Conservation (phyloP, 1,140 invertebrate genomes). For the Meloidogyne floridensis region DNA sequence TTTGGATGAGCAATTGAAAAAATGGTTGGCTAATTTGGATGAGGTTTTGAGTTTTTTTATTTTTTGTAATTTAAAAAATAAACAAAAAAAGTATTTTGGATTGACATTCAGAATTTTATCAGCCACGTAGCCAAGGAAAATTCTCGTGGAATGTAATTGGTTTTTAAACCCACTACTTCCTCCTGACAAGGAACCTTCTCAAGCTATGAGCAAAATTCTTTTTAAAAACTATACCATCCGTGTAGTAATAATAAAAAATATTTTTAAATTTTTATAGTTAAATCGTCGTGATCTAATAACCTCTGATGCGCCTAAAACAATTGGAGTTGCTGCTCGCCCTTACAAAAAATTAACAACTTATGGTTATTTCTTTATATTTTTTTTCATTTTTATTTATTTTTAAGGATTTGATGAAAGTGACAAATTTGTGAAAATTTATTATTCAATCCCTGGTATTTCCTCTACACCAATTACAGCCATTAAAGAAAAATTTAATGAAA, state of each 20-base stretch:
- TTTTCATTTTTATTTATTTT: neutral
- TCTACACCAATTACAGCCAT: constrained; percentile 35
- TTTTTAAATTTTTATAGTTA: constrained; percentile 17
- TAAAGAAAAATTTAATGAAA: constrained; percentile 37
- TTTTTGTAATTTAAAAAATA: constrained; percentile 11
- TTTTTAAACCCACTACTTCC: too few species aligned
- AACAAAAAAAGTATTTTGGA: too few species aligned
- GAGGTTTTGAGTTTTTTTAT: constrained; percentile 1
- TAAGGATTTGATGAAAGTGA: constrained; percentile 58
- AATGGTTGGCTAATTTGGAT: constrained; percentile 23
- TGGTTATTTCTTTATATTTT: constrained; percentile 24
- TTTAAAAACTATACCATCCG: too few species aligned
- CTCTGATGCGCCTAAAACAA: neutral
- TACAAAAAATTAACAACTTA: constrained; percentile 53
- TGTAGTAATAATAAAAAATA: too few species aligned
- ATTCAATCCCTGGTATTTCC: constrained; percentile 48
- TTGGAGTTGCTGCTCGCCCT: constrained; percentile 29
- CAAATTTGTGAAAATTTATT: constrained; percentile 57
- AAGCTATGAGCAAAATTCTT: too few species aligned
- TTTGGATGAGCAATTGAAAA: constrained; percentile 10
- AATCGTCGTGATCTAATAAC: neutral
- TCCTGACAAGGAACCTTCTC: too few species aligned
- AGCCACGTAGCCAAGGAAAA: too few species aligned
- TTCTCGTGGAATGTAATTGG: too few species aligned
- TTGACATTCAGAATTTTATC: too few species aligned